Percentiles rank a stretch among this genome's conserved stretches.
Evolutionary conservation across 2,888 invertebrate genomes (phyloP).

Genomic region (Seira ritae): DNA sequence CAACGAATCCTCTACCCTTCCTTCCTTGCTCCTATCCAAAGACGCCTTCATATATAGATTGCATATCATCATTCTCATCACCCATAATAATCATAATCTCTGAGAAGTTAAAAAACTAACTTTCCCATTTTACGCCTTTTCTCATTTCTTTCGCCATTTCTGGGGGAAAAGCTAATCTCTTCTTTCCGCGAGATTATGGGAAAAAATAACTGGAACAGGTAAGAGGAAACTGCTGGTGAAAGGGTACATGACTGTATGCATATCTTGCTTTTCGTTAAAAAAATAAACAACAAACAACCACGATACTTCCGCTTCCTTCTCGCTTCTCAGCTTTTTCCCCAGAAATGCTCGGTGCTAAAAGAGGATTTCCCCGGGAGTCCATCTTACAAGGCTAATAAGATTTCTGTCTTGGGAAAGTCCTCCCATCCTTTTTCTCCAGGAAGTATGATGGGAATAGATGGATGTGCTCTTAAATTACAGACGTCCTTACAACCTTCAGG

Average conservation of each 20-base stretch:
- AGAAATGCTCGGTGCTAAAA: background rate
- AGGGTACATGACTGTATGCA: no score
- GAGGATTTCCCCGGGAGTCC: background rate
- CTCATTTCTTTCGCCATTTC: background rate
- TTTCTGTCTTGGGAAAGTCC: background rate
- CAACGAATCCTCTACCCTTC: background rate
- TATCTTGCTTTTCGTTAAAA: no score
- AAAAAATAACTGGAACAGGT: slow-evolving; percentile 19
- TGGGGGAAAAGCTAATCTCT: background rate
- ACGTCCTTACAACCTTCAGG: background rate
- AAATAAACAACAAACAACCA: no score
- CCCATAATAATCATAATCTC: slow-evolving; percentile 10
- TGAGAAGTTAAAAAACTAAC: background rate
- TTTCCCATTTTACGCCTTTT: background rate
- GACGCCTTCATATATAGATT: background rate
- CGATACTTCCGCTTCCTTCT: no score
- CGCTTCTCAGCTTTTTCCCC: no score
- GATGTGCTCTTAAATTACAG: no score
- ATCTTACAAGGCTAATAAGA: background rate
- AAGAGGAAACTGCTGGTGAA: no score
- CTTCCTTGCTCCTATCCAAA: background rate
- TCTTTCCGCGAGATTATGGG: background rate
- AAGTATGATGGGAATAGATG: background rate
- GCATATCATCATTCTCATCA: background rate
- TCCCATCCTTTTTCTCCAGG: background rate